Evolutionary conservation across 1,140 invertebrate genomes (phyloP).

Genomic region (Cydia pomonella): DNA sequence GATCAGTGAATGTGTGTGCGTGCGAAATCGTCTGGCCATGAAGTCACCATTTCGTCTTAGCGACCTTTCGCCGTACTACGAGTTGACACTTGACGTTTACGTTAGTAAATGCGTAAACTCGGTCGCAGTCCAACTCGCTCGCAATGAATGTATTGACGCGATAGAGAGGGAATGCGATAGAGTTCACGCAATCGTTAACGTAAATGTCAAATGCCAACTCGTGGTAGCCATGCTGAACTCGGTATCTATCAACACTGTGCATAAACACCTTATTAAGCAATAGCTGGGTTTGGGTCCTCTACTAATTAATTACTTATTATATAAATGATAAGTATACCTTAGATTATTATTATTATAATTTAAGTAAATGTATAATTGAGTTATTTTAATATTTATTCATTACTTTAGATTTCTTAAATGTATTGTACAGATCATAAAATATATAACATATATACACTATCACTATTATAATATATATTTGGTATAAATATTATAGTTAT

Average conservation of each 20-base stretch:
- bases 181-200: too few relatives aligned
- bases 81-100: too few relatives aligned
- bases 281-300: constrained; percentile 63
- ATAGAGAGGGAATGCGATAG: too few relatives aligned
- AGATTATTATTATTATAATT: background rate
- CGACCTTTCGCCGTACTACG: too few relatives aligned
- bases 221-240: too few relatives aligned
- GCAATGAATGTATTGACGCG: too few relatives aligned
- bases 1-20: too few relatives aligned
- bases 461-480: constrained; percentile 14
- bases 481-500: background rate
- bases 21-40: too few relatives aligned
- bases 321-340: background rate
- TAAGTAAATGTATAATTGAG: background rate
- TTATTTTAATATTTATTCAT: background rate
- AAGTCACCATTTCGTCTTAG: too few relatives aligned
- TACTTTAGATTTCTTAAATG: background rate
- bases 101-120: too few relatives aligned
- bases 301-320: constrained; percentile 39
- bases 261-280: constrained; percentile 42
- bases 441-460: background rate
- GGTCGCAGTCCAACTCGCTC: too few relatives aligned
- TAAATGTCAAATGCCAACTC: too few relatives aligned
- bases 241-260: background rate
- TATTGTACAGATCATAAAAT: background rate